Evolutionary conservation across 2,113 vertebrate genomes (phyloP).

Genomic region (Baryphthengus martii): DNA sequence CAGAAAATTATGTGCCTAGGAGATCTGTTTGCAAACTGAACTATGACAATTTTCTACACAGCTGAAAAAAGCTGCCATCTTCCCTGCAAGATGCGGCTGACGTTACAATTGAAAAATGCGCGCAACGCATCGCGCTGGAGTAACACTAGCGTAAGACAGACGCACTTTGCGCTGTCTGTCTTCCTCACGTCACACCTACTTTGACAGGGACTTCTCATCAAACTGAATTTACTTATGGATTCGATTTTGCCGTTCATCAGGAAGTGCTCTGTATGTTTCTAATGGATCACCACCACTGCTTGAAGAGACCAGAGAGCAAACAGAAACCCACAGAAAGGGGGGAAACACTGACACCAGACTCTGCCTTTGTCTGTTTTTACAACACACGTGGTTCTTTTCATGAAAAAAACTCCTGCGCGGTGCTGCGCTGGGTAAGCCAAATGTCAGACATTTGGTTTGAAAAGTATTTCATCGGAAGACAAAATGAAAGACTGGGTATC

Average conservation of each 20-base stretch:
- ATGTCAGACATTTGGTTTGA: background rate
- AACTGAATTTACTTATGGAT: background rate
- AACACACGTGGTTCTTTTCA: background rate
- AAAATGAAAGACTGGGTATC: background rate
- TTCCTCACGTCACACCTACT: background rate
- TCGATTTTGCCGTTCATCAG: background rate
- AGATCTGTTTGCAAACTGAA: background rate
- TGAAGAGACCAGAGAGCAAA: background rate
- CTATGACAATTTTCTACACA: background rate
- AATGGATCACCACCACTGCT: background rate
- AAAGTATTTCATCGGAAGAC: background rate
- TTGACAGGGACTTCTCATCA: background rate
- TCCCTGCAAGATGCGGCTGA: background rate
- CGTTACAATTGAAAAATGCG: background rate
- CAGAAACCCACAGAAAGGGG: background rate
- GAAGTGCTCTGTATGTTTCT: background rate
- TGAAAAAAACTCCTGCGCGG: background rate
- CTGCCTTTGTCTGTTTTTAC: background rate
- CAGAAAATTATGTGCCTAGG: background rate
- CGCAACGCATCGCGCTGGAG: background rate
- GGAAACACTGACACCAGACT: background rate
- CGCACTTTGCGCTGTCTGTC: rapidly evolving
- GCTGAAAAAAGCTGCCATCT: background rate
- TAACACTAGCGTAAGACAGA: background rate
- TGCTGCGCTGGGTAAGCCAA: background rate